Evolutionary conservation across 2,888 invertebrate species (phyloP), one percentile per base, ranked within the genome.

Genomic region (Sisyra nigra): DNA sequence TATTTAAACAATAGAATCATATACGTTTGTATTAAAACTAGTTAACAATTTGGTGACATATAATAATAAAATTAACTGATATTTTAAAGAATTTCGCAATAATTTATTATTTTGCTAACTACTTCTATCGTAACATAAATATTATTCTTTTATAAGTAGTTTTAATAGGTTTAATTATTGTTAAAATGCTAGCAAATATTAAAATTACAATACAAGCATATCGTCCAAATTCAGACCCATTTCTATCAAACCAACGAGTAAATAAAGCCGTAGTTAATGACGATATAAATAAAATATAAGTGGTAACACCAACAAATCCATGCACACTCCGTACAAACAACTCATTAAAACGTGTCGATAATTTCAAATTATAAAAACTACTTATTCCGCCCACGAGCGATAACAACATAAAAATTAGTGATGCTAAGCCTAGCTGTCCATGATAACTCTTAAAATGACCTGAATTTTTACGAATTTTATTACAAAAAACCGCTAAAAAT

Each of bases 381-480:
- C 48, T 41, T n/a, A 55, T 45, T 11, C 63, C 63, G 44, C 55
- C 56, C 3, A 58, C 38, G 18, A 53, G 48, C 2, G 57, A 49
- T 5, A 54, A 51, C 24, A 57, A 44, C 14, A 52, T 53, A 5
- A 52, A 50, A 3, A 57, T 44, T 40, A 57, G 34, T 5, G 55
- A 54, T 9, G 57, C 49, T 3, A 62, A 46, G 2, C 63, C 62
- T 30, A 57, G 51, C 10, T 58, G 41, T 8, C 53, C 59, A 47
- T 63, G 63, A 55, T 57, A 57, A 3, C 56, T 53, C 18, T 49
- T 51, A 46, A 60, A 62, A 48, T 63, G 63, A 5, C 48, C 33
- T 43, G 57, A 58, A 24, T 55, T 53, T 3, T 49, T 46, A 8
- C 49, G 45, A 29, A 57, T 53, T 51, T 61, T 61, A 45, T 54